Evolutionary conservation across 1,140 invertebrate species (phyloP).

Genomic region (Brachionus rotundiformis): DNA sequence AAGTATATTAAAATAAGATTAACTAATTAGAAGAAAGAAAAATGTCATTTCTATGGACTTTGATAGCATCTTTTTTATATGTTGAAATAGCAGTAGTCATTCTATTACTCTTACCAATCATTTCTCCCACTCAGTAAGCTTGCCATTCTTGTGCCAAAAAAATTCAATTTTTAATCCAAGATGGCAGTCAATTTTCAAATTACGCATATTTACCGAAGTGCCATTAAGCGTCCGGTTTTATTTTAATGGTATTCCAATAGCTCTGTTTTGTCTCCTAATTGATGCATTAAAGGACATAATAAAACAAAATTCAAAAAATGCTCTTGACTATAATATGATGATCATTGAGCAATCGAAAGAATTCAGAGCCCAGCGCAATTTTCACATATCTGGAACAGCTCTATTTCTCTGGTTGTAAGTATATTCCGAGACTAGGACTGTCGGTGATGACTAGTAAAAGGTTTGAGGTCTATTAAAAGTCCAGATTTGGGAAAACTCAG

Average conservation of each 20-base stretch:
- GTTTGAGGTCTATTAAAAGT: conserved; percentile 38
- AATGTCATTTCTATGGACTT: conserved; percentile 95
- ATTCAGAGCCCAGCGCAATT: conserved; percentile 96
- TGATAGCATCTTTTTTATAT: conserved; percentile 88
- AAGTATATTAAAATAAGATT: too few species aligned
- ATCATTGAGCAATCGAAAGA: conserved; percentile 34
- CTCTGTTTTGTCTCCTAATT: conserved; percentile 62
- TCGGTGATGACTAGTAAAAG: conserved; percentile 32
- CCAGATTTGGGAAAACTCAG: not conserved
- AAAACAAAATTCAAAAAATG: conserved; percentile 75
- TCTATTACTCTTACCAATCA: conserved; percentile 80
- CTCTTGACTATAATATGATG: conserved; percentile 78
- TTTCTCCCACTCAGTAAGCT: conserved; percentile 72
- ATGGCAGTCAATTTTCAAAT: conserved; percentile 93
- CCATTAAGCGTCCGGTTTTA: conserved; percentile 72
- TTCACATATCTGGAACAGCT: conserved; percentile 95
- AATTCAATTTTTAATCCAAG: conserved; percentile 59
- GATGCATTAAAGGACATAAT: conserved; percentile 93
- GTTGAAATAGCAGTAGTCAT: conserved; percentile 81
- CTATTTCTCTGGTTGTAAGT: conserved; percentile 75
- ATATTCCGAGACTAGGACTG: not conserved
- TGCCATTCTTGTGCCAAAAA: not conserved
- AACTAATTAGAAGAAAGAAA: not conserved
- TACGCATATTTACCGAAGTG: conserved; percentile 78
- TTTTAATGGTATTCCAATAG: conserved; percentile 45